Conservation (phyloP, 1,140 invertebrate genomes). For the Panulirus ornatus region DNA sequence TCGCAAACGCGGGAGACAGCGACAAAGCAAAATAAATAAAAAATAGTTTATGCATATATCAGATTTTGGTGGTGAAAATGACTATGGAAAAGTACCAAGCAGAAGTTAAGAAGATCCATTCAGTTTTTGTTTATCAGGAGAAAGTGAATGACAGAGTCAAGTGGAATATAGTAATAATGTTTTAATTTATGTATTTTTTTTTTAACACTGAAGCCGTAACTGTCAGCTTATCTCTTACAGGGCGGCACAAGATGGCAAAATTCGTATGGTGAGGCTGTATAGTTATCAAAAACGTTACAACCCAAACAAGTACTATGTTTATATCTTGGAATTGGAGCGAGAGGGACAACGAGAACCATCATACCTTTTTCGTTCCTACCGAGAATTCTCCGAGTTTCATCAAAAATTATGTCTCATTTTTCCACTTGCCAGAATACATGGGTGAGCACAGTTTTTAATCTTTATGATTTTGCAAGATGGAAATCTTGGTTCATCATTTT, state of each 20-base stretch:
- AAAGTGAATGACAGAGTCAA: too few relatives aligned
- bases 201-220: not conserved
- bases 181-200: not conserved
- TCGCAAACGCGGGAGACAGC: too few relatives aligned
- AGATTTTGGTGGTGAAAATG: too few relatives aligned
- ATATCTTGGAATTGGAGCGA: conserved; percentile 91
- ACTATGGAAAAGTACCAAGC: too few relatives aligned
- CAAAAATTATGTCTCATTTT: conserved; percentile 95
- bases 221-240: conserved; percentile 49
- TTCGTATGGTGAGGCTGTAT: conserved; percentile 91
- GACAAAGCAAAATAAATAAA: too few relatives aligned
- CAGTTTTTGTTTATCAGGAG: too few relatives aligned
- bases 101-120: too few relatives aligned
- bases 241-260: conserved; percentile 85
- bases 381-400: conserved; percentile 97
- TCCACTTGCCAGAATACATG: conserved; percentile 87
- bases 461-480: too few relatives aligned
- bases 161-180: too few relatives aligned
- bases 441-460: conserved; percentile 75
- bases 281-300: conserved; percentile 96
- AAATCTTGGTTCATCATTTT: too few relatives aligned
- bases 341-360: conserved; percentile 90
- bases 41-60: too few relatives aligned
- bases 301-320: conserved; percentile 99
- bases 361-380: conserved; percentile 94